phyloP scores from a whole-genome alignment of 2,888 invertebrate genomes.

The Phyto melanocephala region DNA sequence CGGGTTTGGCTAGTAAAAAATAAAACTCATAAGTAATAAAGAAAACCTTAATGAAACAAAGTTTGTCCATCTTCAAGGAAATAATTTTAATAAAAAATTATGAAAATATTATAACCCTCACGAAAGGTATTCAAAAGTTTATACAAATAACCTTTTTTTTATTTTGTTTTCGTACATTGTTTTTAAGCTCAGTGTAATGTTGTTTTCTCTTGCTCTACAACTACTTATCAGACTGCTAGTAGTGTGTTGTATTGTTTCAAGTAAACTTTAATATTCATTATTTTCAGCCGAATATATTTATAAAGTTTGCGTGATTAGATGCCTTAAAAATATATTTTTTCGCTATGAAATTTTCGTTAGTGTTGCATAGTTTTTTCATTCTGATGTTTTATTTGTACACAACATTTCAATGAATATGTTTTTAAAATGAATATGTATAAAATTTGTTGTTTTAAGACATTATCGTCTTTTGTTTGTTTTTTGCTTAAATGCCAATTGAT shows the following conservation, averaged over 20 bases:
- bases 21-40: no score
- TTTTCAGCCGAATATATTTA: slow-evolving; percentile 70
- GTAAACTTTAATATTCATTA: slow-evolving; percentile 29
- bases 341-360: not conserved
- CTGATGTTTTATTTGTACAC: not conserved
- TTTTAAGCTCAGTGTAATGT: not conserved
- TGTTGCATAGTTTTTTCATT: not conserved
- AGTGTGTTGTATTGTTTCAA: not conserved
- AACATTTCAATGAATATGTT: slow-evolving; percentile 26
- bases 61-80: no score
- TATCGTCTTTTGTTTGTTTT: not conserved
- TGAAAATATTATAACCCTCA: no score
- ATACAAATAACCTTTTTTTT: no score
- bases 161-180: not conserved
- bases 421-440: not conserved
- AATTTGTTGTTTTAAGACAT: slow-evolving; percentile 7
- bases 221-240: not conserved
- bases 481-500: slow-evolving; percentile 16
- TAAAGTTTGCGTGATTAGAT: slow-evolving; percentile 77
- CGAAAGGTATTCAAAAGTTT: no score
- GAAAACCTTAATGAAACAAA: no score
- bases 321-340: slow-evolving; percentile 69
- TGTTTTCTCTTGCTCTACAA: not conserved
- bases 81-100: no score
- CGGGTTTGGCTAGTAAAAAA: no score